Conservation (phyloP, 1,140 invertebrate species). For the Steinernema khuongi region DNA sequence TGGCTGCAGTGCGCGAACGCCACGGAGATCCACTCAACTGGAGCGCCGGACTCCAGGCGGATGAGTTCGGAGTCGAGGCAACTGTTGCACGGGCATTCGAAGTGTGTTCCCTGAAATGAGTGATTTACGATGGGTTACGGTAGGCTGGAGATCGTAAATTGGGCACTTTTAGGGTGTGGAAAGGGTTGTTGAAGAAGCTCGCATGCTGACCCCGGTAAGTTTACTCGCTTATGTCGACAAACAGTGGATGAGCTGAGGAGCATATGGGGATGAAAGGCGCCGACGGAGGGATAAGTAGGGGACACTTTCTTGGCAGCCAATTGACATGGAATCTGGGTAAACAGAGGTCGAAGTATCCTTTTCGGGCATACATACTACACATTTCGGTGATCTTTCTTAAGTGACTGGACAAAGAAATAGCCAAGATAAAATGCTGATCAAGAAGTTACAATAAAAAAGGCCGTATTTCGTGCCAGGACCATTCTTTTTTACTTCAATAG, state of each 20-base stretch:
- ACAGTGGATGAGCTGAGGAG: background rate
- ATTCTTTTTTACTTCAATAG: too few species aligned
- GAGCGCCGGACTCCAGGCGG: background rate
- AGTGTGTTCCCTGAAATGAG: background rate
- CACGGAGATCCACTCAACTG: background rate
- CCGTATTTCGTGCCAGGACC: too few species aligned
- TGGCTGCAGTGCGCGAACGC: conserved; percentile 2
- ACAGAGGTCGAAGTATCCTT: background rate
- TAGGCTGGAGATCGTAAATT: background rate
- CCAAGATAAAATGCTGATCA: too few species aligned
- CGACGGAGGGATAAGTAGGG: background rate
- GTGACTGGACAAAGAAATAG: too few species aligned
- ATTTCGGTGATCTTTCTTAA: too few species aligned
- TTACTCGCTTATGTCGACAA: background rate
- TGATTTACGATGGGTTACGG: background rate
- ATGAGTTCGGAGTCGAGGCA: background rate
- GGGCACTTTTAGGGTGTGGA: background rate
- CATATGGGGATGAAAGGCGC: background rate
- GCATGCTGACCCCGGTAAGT: background rate
- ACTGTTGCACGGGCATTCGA: conserved; percentile 1
- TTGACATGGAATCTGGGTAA: background rate
- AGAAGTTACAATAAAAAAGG: too few species aligned
- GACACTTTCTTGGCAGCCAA: background rate
- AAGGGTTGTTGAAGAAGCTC: background rate
- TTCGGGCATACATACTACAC: too few species aligned